phyloP scores from a whole-genome alignment of 2,888 invertebrate genomes.

The Thecophora atra region DNA sequence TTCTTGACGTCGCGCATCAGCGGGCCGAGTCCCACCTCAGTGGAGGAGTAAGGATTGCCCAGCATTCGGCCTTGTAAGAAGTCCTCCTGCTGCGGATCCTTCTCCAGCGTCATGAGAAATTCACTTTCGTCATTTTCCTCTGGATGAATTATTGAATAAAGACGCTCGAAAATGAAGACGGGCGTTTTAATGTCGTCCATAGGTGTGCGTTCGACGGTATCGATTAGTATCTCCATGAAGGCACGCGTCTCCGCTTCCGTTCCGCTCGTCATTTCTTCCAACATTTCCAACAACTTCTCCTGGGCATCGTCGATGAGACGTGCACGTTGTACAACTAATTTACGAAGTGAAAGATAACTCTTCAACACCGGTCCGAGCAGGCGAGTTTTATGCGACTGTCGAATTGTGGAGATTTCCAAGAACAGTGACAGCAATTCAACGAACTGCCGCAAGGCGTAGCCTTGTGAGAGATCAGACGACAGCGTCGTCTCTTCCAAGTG shows the following conservation, averaged over 20 bases:
- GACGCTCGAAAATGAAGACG: conserved; percentile 95
- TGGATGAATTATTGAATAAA: conserved; percentile 96
- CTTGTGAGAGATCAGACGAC: conserved; percentile 93
- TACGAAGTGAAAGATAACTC: conserved; percentile 89
- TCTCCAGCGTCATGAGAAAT: conserved; percentile 95
- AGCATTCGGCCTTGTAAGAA: conserved; percentile 96
- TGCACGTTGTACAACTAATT: conserved; percentile 93
- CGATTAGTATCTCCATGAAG: conserved; percentile 97
- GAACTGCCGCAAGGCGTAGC: conserved; percentile 89
- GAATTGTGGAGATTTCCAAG: conserved; percentile 85
- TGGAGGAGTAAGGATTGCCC: conserved; percentile 96
- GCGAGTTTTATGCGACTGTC: conserved; percentile 88
- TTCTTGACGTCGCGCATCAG: conserved; percentile 99
- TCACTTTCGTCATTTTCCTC: conserved; percentile 97
- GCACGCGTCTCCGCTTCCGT: conserved; percentile 96
- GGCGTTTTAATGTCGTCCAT: conserved; percentile 94
- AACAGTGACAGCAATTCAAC: conserved; percentile 89
- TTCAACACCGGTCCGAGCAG: conserved; percentile 80
- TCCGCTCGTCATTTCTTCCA: conserved; percentile 95
- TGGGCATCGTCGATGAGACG: conserved; percentile 96
- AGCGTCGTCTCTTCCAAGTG: conserved; percentile 90
- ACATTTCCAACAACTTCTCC: conserved; percentile 88
- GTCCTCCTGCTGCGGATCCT: conserved; percentile 99
- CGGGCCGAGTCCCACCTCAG: conserved; percentile 94
- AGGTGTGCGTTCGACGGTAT: conserved; percentile 91